A percentile compares a stretch with the other conserved stretches of the same genome.
Conservation (phyloP, 2,888 invertebrate species). For the Trichogramma evanescens region DNA sequence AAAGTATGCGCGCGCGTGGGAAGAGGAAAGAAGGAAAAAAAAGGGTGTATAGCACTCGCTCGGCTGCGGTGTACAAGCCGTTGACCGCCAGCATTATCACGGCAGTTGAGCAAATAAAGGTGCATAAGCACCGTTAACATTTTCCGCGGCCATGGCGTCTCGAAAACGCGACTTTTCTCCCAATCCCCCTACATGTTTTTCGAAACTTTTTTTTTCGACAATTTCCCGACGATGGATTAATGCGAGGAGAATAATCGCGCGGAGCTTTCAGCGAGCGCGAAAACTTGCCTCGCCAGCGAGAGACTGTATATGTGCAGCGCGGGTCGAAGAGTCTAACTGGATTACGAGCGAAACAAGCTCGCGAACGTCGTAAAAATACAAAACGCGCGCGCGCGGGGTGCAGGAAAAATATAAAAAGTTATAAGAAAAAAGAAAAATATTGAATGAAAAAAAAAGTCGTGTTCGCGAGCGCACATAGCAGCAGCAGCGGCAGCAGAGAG, state of each 20-base stretch:
- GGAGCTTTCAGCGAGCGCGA: background rate
- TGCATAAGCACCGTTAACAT: slow-evolving; percentile 1
- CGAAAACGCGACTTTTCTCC: background rate
- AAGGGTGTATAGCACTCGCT: background rate
- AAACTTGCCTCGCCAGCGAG: background rate
- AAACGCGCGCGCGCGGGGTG: background rate
- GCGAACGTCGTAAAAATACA: slow-evolving; percentile 17
- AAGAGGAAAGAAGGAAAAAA: background rate
- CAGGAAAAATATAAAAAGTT: slow-evolving; percentile 18
- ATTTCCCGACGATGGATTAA: background rate
- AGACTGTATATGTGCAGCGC: slow-evolving; percentile 15
- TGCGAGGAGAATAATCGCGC: background rate
- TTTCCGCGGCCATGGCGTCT: background rate
- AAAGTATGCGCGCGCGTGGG: background rate
- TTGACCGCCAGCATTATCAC: slow-evolving; percentile 7
- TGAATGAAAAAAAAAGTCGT: slow-evolving; percentile 16
- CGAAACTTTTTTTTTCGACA: background rate
- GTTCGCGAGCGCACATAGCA: slow-evolving; percentile 4
- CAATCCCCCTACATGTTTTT: background rate
- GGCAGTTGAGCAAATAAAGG: slow-evolving; percentile 12
- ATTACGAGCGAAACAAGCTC: slow-evolving; percentile 18
- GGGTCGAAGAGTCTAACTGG: slow-evolving; percentile 14
- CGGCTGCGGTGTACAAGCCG: background rate
- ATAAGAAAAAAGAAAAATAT: slow-evolving; percentile 15
- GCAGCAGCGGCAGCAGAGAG: background rate